Percentiles rank a stretch among this genome's conserved stretches.
Conservation (phyloP, 2,888 invertebrate genomes). For the Stenotaenia linearis region DNA sequence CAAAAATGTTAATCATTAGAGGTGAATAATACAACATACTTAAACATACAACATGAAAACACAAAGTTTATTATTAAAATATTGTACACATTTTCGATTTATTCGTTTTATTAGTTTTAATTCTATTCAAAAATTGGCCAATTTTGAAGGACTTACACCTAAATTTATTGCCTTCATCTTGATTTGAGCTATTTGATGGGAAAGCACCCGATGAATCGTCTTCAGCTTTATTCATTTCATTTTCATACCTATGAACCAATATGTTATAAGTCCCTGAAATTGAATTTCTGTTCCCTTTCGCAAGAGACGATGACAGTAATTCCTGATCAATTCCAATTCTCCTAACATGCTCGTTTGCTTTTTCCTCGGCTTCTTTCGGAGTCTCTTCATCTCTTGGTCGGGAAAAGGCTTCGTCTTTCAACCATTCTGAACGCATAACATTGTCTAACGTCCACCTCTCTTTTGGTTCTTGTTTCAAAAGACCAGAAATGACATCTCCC, state of each 20-base stretch:
- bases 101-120: neutral
- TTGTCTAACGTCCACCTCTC: slow-evolving; percentile 48
- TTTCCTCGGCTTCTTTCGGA: slow-evolving; percentile 46
- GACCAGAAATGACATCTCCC: slow-evolving; percentile 50
- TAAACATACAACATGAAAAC: neutral
- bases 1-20: no score
- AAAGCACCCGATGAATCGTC: neutral
- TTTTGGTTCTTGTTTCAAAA: slow-evolving; percentile 46
- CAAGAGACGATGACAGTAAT: slow-evolving; percentile 55
- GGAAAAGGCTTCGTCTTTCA: slow-evolving; percentile 42
- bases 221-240: neutral
- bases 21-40: no score
- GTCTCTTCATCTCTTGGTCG: neutral
- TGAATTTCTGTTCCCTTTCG: slow-evolving; percentile 58
- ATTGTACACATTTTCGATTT: neutral
- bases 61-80: neutral
- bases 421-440: slow-evolving; percentile 54
- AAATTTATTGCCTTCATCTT: neutral
- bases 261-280: slow-evolving; percentile 67
- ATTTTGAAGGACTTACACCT: neutral
- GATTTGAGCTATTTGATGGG: neutral
- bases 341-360: slow-evolving; percentile 53
- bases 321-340: slow-evolving; percentile 58
- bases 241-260: slow-evolving; percentile 52
- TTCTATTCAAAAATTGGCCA: neutral